Percentiles rank a stretch among this genome's conserved stretches.
Evolutionary conservation across 1,140 invertebrate genomes (phyloP).

Genomic region (Amyelois transitella): DNA sequence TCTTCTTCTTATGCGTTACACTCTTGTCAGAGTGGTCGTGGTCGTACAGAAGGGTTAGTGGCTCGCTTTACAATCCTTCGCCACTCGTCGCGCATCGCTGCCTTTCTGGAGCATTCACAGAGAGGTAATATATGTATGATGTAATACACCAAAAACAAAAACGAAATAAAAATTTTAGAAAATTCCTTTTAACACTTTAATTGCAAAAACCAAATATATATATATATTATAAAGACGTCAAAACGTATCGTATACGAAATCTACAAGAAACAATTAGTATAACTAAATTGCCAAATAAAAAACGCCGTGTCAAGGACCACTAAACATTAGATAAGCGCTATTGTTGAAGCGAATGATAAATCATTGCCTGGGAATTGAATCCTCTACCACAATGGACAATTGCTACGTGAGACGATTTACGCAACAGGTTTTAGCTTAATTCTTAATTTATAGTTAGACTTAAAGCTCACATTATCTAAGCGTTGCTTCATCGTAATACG

Average conservation of each 20-base stretch:
- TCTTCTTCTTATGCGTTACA: too few relatives aligned
- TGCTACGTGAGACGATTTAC: slow-evolving; percentile 11
- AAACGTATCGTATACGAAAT: too few relatives aligned
- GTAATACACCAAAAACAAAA: not conserved
- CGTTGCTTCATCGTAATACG: too few relatives aligned
- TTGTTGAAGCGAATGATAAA: slow-evolving; percentile 35
- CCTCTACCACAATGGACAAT: slow-evolving; percentile 46
- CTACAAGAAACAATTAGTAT: not conserved
- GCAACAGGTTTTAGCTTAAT: slow-evolving; percentile 7
- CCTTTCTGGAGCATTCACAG: too few relatives aligned
- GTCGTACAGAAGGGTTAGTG: too few relatives aligned
- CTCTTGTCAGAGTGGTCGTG: too few relatives aligned
- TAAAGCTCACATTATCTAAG: too few relatives aligned
- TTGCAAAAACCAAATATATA: not conserved
- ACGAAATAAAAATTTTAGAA: too few relatives aligned
- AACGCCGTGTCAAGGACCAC: slow-evolving; percentile 39
- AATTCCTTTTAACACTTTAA: too few relatives aligned
- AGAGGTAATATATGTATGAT: too few relatives aligned
- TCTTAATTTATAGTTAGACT: not conserved
- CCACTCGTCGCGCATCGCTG: too few relatives aligned
- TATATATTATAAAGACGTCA: not conserved
- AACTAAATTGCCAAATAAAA: slow-evolving; percentile 1
- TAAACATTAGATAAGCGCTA: slow-evolving; percentile 32
- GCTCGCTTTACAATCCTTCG: too few relatives aligned
- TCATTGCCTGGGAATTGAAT: slow-evolving; percentile 52